Percentiles rank a stretch among this genome's conserved stretches.
Conservation (phyloP, 2,888 invertebrate genomes). For the Boloria selene region DNA sequence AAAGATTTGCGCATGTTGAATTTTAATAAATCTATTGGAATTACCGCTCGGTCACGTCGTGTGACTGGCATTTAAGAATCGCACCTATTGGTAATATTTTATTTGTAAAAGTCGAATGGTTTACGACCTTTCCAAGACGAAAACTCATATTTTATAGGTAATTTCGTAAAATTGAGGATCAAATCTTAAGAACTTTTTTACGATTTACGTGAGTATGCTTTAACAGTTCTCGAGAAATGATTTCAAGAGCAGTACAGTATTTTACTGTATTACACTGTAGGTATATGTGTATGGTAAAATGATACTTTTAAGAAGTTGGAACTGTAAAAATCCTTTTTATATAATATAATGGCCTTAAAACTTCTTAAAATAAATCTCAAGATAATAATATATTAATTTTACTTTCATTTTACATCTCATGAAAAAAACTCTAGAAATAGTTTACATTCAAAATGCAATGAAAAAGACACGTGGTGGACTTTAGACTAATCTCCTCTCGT, state of each 20-base stretch:
- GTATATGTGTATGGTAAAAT: no score
- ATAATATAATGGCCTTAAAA: no score
- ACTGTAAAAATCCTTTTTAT: no score
- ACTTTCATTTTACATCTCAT: no score
- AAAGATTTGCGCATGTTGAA: slow-evolving; percentile 16
- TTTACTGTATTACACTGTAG: neutral
- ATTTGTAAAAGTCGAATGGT: slow-evolving; percentile 50
- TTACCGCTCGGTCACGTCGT: slow-evolving; percentile 47
- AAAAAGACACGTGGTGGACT: no score
- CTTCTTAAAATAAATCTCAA: no score
- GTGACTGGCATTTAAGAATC: slow-evolving; percentile 57
- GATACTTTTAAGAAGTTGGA: no score
- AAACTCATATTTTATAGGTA: slow-evolving; percentile 66
- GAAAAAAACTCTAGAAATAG: no score
- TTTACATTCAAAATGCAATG: no score
- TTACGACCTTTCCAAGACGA: slow-evolving; percentile 62
- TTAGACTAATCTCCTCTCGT: no score
- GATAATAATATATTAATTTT: no score
- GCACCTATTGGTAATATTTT: slow-evolving; percentile 37
- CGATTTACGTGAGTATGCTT: slow-evolving; percentile 44
- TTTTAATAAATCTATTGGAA: slow-evolving; percentile 36
- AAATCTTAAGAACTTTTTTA: slow-evolving; percentile 55
- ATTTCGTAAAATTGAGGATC: slow-evolving; percentile 58
- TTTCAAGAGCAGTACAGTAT: slow-evolving; percentile 20
- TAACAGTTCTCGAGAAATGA: slow-evolving; percentile 30